Conservation (phyloP, 2,797 vertebrate species). For the Cottoperca gobio region DNA sequence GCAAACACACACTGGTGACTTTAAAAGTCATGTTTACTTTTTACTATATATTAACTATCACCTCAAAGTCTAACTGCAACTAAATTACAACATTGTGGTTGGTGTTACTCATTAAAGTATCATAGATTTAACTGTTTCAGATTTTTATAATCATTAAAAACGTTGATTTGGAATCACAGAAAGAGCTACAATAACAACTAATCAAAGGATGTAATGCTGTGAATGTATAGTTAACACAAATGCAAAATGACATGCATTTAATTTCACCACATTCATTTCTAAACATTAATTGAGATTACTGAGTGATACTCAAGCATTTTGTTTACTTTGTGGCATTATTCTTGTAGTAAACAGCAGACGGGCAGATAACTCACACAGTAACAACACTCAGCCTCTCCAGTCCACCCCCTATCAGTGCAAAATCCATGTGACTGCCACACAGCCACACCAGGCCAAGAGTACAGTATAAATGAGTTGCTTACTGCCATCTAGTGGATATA, state of each 20-base stretch:
- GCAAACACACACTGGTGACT: not conserved
- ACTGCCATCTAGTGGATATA: conserved; percentile 83
- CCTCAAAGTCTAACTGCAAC: not conserved
- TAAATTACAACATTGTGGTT: not conserved
- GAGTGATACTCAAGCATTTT: not conserved
- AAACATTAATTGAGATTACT: not conserved
- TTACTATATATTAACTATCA: not conserved
- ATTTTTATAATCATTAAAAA: not conserved
- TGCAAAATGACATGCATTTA: not conserved
- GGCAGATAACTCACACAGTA: conserved; percentile 51
- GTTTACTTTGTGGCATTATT: conserved; percentile 45
- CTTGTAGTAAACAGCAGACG: conserved; percentile 52
- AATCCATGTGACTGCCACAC: conserved; percentile 83
- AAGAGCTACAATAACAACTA: not conserved
- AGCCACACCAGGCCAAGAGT: conserved; percentile 54
- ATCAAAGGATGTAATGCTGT: not conserved
- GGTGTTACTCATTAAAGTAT: not conserved
- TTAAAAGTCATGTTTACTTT: not conserved
- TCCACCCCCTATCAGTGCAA: conserved; percentile 69
- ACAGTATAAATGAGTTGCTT: conserved; percentile 63
- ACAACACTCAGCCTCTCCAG: conserved; percentile 43
- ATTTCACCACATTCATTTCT: not conserved
- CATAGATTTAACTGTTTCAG: not conserved
- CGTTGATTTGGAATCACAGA: not conserved
- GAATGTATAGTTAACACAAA: not conserved